phyloP scores from a whole-genome alignment of 2,797 vertebrate species.

The Todus mexicanus region DNA sequence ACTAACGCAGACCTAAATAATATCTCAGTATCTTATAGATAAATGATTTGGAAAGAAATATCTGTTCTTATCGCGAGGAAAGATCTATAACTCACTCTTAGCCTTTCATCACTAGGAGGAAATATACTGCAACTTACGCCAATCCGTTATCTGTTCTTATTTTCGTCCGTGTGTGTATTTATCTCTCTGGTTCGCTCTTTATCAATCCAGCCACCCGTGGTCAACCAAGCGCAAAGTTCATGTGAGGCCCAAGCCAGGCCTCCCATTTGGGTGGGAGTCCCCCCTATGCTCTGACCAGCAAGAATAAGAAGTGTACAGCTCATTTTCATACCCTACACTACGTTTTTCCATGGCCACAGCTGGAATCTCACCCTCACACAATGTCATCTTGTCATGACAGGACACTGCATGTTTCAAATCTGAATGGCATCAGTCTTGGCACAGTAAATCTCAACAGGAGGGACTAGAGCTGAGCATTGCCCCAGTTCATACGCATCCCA shows the following conservation, averaged over 20 bases:
- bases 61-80: background rate
- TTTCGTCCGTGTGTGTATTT: slow-evolving; percentile 3
- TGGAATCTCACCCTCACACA: accelerated
- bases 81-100: slow-evolving; percentile 53
- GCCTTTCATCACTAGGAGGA: slow-evolving; percentile 53
- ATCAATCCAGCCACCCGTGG: background rate
- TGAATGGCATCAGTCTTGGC: accelerated
- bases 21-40: slow-evolving; percentile 18
- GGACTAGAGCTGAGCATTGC: background rate
- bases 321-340: background rate
- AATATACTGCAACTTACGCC: background rate
- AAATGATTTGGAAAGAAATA: slow-evolving; percentile 45
- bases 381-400: background rate
- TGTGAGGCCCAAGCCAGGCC: background rate
- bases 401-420: background rate
- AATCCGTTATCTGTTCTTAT: slow-evolving; percentile 57
- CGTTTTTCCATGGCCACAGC: background rate
- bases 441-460: background rate
- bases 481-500: background rate
- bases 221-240: background rate
- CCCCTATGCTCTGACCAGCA: background rate
- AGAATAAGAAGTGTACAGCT: background rate
- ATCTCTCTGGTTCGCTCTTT: slow-evolving; percentile 37
- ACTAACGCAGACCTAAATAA: slow-evolving; percentile 21
- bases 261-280: background rate